Evolutionary conservation across 37 sponge, comb jelly and placozoan genomes (phyloP), one percentile per base, ranked within the genome.

Genomic region (Petrosia ficiformis): DNA sequence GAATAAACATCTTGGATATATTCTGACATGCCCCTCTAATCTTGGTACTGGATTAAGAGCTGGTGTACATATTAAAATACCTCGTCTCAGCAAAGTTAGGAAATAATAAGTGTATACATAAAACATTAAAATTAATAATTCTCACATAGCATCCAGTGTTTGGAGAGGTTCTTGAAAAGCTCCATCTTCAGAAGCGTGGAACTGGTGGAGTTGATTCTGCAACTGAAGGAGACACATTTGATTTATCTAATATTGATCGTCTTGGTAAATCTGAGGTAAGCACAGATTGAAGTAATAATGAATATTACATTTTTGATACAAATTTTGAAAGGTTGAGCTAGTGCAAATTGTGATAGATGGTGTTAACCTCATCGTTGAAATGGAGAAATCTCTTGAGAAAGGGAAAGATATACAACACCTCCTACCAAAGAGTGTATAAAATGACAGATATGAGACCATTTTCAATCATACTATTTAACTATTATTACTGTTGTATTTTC

Each of bases 41-140:
- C 86, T 91, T 57, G 92, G 92, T 30, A 91, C 92, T 4, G 92
- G 92, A 24, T 65, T 91, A 79, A 75, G 92, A 31, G 92, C 92
- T 65, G 77, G 92, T 29, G 92, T 91, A 16, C 92, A 91, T 59
- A 77, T 91, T 60, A 81, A 78, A 75, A 77, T 91, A 56, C 92
- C 92, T 35, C 28, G 73, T 26, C 82, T 75, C 11, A 37, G 64
- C 65, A 75, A 75, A 24, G 72, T 71, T 24, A 42, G 72, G 6
- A 11, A 64, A 11, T n/a, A 25, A 10, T 19, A 8, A 48, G 54
- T 19, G 54, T 48, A 48, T 14, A 48, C 8, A 14, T 48, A 14
- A 19, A n/a, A 39, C 24, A 11, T 10, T 34, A 68, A 11, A 10
- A 48, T 39, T 16, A 32, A 6, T 68, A 24, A 19, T n/a, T 68